These are phyloP conservation scores for Lateolabrax maculatus DNA, from an alignment of 2,797 vertebrate genomes.

Conservation along the genomic window DNA sequence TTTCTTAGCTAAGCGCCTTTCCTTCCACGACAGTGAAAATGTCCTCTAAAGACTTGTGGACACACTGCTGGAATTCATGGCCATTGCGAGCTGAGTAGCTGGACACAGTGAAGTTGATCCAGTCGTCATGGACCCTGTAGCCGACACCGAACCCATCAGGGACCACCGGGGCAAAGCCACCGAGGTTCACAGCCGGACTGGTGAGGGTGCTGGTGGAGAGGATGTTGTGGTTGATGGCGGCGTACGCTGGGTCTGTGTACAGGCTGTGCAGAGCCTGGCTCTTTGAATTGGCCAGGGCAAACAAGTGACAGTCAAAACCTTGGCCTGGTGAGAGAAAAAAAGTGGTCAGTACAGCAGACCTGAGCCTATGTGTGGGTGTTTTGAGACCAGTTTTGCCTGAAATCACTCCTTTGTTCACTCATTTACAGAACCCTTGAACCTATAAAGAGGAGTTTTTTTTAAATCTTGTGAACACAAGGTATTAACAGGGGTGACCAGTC, in stretches of 20 bases:
- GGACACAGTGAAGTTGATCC: conserved; percentile 94
- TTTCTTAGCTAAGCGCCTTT: conserved; percentile 79
- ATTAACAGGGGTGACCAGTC: no score
- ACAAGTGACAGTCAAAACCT: conserved; percentile 97
- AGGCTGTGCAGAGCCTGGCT: conserved; percentile 85
- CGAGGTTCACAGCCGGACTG: conserved; percentile 91
- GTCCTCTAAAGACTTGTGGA: conserved; percentile 92
- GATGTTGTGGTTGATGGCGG: conserved; percentile 93
- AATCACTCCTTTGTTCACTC: no score
- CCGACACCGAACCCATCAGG: conserved; percentile 93
- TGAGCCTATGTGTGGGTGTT: background rate
- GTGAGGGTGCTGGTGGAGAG: conserved; percentile 96
- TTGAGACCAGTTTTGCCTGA: background rate
- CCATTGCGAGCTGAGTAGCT: conserved; percentile 91
- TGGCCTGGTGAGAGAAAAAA: conserved; percentile 86
- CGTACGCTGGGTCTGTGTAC: conserved; percentile 92
- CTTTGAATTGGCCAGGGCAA: conserved; percentile 87
- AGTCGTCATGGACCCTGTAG: conserved; percentile 91
- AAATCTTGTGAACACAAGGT: no score
- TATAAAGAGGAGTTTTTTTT: no score
- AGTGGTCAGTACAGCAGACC: background rate
- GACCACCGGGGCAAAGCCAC: conserved; percentile 96
- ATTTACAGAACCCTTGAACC: no score
- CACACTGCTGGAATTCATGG: conserved; percentile 91
- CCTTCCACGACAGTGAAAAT: conserved; percentile 93